Base-by-base conservation (phyloP, 2,113 vertebrate species). In the Thalassoma bifasciatum region DNA sequence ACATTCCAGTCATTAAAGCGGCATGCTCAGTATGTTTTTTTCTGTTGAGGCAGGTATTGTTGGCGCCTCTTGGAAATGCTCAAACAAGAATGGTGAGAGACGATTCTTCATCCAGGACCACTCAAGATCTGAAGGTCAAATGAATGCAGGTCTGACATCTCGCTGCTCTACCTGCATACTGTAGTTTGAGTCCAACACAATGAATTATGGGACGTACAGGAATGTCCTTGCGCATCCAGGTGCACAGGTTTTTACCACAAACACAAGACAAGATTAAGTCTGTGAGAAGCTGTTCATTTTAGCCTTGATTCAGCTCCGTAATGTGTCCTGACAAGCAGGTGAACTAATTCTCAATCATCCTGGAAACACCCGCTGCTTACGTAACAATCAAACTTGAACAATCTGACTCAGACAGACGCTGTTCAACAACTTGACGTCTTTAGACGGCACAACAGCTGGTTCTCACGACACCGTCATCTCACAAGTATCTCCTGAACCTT, bases 391-490 rank as follows among this genome's bases (percentile, higher is more conserved):
- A 82, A 14, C 22, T 36, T 8, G 2, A 38, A 47, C 44, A 10
- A 62, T 59, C 30, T 44, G 50, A 1, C 37, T 17, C 49, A 38
- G 7, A 60, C 12, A 22, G 24, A 38, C 54, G 14, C 3, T 19
- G 17, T 61, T 14, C 76, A 21, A 71, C 21, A 68, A 52, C 8
- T 19, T 13, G 2, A 40, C 10, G 0, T 58, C 58, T 66, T 50
- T 62, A 38, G 46, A 49, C 60, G 1, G 30, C 23, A 65, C 5
- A 42, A 68, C 51, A 79, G 59, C 61, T 30, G 61, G 63, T 78
- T 69, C 72, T 80, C 63, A 67, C 56, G 12, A 65, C 66, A 53
- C 62, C 19, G 62, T 79, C 78, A 75, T 72, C 72, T 47, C 58
- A 19, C 81, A 63, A 44, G 58, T 65, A 52, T 67, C 76, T 58